Evolutionary conservation across 2,113 vertebrate genomes (phyloP).

Genomic region (Pluvialis apricaria): DNA sequence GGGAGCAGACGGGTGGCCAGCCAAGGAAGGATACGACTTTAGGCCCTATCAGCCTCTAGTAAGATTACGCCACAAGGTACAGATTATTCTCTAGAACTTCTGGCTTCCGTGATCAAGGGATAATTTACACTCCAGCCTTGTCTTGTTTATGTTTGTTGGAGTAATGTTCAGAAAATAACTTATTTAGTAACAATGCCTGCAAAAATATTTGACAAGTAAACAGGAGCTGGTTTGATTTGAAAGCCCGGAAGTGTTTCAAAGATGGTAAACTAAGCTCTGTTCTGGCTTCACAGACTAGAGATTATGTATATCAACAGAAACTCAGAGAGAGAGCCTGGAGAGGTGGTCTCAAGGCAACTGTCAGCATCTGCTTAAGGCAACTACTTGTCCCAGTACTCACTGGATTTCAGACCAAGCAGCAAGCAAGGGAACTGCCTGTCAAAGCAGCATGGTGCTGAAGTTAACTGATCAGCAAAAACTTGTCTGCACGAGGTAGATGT

Average conservation of each 20-base stretch:
- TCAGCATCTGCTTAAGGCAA: neutral
- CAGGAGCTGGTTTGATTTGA: neutral
- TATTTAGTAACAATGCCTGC: neutral
- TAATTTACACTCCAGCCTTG: neutral
- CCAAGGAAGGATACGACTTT: conserved; percentile 67
- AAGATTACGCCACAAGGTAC: conserved; percentile 79
- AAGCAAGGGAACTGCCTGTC: neutral
- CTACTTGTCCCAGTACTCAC: neutral
- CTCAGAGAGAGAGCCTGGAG: neutral
- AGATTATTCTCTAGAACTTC: neutral
- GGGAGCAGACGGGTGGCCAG: conserved; percentile 69
- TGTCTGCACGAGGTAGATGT: neutral
- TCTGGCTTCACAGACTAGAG: neutral
- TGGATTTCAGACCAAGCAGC: neutral
- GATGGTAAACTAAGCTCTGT: neutral
- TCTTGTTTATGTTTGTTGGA: neutral
- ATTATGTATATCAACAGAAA: neutral
- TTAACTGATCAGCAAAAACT: neutral
- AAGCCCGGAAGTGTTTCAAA: neutral
- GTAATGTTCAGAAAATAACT: neutral
- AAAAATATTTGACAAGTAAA: neutral
- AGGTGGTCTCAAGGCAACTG: neutral
- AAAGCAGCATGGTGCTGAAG: neutral
- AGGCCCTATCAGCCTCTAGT: conserved; percentile 64
- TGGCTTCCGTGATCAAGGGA: neutral